These are phyloP conservation scores for Chymomyza fuscimana DNA, from an alignment of 2,888 invertebrate species.

Conservation along the genomic window DNA sequence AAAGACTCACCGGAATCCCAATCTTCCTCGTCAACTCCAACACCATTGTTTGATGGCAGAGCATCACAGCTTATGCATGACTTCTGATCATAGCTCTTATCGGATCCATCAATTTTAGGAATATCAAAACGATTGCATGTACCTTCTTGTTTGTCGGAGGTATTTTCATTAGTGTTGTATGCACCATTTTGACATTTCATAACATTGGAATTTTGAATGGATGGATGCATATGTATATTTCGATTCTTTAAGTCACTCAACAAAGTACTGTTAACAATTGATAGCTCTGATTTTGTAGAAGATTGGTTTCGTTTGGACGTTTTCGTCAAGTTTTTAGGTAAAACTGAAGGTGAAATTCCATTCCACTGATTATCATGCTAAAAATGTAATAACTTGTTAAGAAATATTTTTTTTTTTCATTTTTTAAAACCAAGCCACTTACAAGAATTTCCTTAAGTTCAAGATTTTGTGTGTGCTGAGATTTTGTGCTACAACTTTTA, in stretches of 20 bases:
- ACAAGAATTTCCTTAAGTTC: conserved; percentile 61
- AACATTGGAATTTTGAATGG: conserved; percentile 54
- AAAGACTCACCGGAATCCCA: conserved; percentile 80
- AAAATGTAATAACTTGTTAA: background rate
- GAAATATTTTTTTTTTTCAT: background rate
- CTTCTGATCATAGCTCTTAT: conserved; percentile 65
- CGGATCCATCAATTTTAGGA: conserved; percentile 62
- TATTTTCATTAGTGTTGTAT: conserved; percentile 49
- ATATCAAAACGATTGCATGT: conserved; percentile 65
- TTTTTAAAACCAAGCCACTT: conserved; percentile 28
- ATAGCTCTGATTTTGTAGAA: conserved; percentile 51
- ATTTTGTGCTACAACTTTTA: conserved; percentile 54
- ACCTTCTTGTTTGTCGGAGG: conserved; percentile 52
- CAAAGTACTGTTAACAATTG: conserved; percentile 53
- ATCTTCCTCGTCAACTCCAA: conserved; percentile 77
- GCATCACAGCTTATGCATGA: conserved; percentile 69
- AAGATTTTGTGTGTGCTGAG: conserved; percentile 49
- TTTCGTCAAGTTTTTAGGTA: conserved; percentile 55
- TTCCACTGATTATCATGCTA: background rate
- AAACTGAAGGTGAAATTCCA: background rate
- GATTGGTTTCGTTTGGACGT: conserved; percentile 64
- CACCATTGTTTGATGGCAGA: conserved; percentile 50
- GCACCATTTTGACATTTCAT: conserved; percentile 61
- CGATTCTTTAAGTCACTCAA: conserved; percentile 61
- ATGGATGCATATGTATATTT: conserved; percentile 62